Evolutionary conservation across 1,140 invertebrate genomes (phyloP).

Genomic region (Lutraria rhynchaena): DNA sequence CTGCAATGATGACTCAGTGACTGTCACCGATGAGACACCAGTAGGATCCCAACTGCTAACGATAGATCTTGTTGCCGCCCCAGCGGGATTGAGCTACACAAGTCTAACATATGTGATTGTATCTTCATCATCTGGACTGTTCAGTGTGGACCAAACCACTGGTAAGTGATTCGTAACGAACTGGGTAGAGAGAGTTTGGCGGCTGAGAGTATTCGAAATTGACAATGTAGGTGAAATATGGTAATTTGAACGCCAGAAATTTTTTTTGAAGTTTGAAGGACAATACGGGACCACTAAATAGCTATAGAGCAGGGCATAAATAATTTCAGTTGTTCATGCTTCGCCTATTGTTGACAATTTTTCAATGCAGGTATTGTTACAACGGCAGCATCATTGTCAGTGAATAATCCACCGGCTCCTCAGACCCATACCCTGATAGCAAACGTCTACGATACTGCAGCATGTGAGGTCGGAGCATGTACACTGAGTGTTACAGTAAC

Average conservation of each 20-base stretch:
- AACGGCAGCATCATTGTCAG: background rate
- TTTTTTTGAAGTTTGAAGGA: no score
- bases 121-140: background rate
- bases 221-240: no score
- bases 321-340: background rate
- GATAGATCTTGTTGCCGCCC: background rate
- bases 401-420: background rate
- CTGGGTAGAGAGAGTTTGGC: no score
- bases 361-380: background rate
- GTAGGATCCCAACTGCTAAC: background rate
- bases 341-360: no score
- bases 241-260: no score
- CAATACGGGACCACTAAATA: no score
- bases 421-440: background rate
- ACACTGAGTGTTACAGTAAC: constrained; percentile 3
- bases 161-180: no score
- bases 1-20: background rate
- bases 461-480: background rate
- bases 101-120: background rate
- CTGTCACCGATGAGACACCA: constrained; percentile 1
- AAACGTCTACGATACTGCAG: constrained; percentile 2
- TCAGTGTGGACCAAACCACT: background rate
- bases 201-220: no score
- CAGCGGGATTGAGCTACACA: background rate
- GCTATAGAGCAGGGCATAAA: no score